Evolutionary conservation across 1,140 invertebrate genomes (phyloP), one percentile per base, ranked within the genome.

Genomic region (Carcinoscorpius rotundicauda): DNA sequence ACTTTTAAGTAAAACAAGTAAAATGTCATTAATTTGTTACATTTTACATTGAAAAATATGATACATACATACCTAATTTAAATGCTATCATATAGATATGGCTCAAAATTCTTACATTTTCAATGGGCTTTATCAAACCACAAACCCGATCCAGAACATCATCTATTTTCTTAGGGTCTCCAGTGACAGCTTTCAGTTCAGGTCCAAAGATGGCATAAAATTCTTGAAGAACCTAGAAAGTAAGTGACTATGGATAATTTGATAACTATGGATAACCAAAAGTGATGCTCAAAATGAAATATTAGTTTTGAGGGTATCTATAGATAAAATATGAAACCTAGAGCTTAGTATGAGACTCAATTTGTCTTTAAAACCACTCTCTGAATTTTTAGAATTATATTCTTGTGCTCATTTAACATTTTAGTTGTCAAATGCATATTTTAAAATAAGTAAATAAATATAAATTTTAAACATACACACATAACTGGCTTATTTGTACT

Each of bases 131-230:
- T 0, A 89, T 82, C 8, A 94, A 76, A 70, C 83, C 81, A 70
- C 84, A 82, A 3, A 91, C 84, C 65, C 83, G 80, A 11, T 88
- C 84, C 55, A 88, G 78, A 6, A 93, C 85, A 61, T 86, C 84
- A 71, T 94, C 89, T 58, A 96, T 89, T 69, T 88, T 83, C 1
- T 86, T 84, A 0, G 89, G 88, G 75, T 93, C 88, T 63, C 84
- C 85, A 29, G 93, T 88, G 8, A 93, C 86, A 0, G 88, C 85
- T 73, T 91, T 91, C 0, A 96, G 76, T 72, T 93, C 87, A 4
- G 85, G 79, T 0, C 90, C 88, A 73, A 96, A 93, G 60, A 94
- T 88, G 67, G 92, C 91, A 73, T 90, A 85, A 72, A 93, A 93
- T 73, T 94, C 87, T 72, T 88, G 83, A 0, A 93, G 79, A 0